Evolutionary conservation across 2,113 vertebrate genomes (phyloP).

Genomic region (Takifugu bimaculatus): DNA sequence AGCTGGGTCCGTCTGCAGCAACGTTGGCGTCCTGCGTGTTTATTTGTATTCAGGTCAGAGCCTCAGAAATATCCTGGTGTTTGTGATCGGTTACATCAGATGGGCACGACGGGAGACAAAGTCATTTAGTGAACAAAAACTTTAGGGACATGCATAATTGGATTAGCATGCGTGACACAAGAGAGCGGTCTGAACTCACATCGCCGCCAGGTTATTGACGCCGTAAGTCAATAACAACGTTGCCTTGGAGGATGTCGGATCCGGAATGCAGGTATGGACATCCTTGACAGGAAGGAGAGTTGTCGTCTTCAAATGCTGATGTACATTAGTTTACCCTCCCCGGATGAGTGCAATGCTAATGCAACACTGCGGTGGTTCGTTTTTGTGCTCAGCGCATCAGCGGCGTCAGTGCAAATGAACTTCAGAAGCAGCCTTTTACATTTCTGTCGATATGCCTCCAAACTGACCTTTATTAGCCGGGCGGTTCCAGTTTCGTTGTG

Average conservation of each 20-base stretch:
- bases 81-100: slow-evolving; percentile 37
- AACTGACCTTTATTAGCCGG: too few relatives aligned
- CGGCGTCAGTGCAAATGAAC: too few relatives aligned
- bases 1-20: slow-evolving; percentile 45
- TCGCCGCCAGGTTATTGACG: neutral
- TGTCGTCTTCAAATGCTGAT: too few relatives aligned
- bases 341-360: too few relatives aligned
- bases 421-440: too few relatives aligned
- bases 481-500: too few relatives aligned
- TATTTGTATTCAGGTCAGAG: slow-evolving; percentile 43
- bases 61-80: slow-evolving; percentile 38
- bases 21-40: slow-evolving; percentile 39
- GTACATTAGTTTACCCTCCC: too few relatives aligned
- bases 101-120: slow-evolving; percentile 31
- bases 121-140: slow-evolving; percentile 44
- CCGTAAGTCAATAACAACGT: slow-evolving; percentile 3
- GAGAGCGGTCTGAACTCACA: slow-evolving; percentile 6
- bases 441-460: too few relatives aligned
- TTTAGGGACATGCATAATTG: slow-evolving; percentile 15
- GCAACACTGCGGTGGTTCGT: too few relatives aligned
- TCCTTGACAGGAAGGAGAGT: too few relatives aligned
- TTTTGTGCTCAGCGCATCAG: too few relatives aligned
- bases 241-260: neutral
- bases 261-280: too few relatives aligned
- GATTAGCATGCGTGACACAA: slow-evolving; percentile 6